A percentile compares a stretch with the other conserved stretches of the same genome.
These are phyloP conservation scores for Drosophila heteroneura DNA, from an alignment of 2,888 invertebrate species.

Conservation along the genomic window DNA sequence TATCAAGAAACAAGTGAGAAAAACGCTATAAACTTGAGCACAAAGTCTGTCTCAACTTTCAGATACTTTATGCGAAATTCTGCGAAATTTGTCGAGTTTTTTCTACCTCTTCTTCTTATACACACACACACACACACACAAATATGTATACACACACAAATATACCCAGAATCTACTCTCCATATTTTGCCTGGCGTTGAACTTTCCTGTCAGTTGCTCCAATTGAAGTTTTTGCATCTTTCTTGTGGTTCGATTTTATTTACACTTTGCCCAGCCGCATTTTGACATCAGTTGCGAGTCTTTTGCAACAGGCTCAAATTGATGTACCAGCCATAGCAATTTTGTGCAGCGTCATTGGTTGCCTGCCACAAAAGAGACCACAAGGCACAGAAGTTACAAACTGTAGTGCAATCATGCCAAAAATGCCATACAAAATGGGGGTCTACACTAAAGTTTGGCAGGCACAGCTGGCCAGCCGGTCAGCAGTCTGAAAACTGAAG, in stretches of 20 bases:
- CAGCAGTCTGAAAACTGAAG: not conserved
- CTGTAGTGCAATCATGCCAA: slow-evolving; percentile 59
- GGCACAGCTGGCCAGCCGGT: slow-evolving; percentile 28
- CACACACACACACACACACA: not conserved
- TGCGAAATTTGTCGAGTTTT: slow-evolving; percentile 10
- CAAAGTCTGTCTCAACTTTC: slow-evolving; percentile 27
- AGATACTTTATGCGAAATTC: slow-evolving; percentile 29
- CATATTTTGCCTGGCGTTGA: not conserved
- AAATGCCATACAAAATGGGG: slow-evolving; percentile 67
- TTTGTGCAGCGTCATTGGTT: slow-evolving; percentile 66
- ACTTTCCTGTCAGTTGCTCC: slow-evolving; percentile 24
- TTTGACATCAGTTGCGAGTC: slow-evolving; percentile 42
- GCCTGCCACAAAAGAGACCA: slow-evolving; percentile 51
- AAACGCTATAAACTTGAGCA: slow-evolving; percentile 26
- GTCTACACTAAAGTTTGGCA: slow-evolving; percentile 64
- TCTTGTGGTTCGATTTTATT: slow-evolving; percentile 49
- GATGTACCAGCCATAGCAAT: slow-evolving; percentile 30
- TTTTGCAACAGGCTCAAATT: slow-evolving; percentile 21
- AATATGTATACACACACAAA: not conserved
- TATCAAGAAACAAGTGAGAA: slow-evolving; percentile 41
- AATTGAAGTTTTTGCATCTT: slow-evolving; percentile 49
- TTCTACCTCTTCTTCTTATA: not conserved
- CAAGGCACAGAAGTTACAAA: slow-evolving; percentile 63
- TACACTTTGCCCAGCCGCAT: slow-evolving; percentile 50
- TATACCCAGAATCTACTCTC: not conserved